Base-by-base conservation (phyloP, 1,140 invertebrate genomes). In the Polypedilum pembai region DNA sequence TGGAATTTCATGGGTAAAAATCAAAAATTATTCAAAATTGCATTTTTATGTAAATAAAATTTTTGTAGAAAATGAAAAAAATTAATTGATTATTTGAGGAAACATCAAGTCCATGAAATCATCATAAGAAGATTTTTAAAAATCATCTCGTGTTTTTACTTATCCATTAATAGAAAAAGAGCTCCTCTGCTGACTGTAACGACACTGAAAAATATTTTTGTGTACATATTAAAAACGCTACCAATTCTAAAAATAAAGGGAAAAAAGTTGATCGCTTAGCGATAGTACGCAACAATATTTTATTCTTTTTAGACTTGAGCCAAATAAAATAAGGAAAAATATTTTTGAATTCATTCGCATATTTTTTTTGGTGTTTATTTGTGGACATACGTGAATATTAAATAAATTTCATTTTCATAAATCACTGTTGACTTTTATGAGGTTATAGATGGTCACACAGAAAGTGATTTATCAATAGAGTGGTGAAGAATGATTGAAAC, bases 151-250 rank as follows among this genome's bases (percentile, higher is more conserved):
- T n/a, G n/a, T n/a, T n/a, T n/a, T n/a, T n/a, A n/a, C 5, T 45
- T 45, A 12, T 56, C 45, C 45, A 56, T 56, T 56, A 56, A 56
- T 56, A 56, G 45, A n/a, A 56, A 56, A 4, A 56, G 12, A 56
- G 45, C 8, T 56, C 15, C 15, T 12, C n/a, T 4, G 15, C 45
- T 56, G 45, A n/a, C 45, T 56, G 15, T 56, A 56, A 56, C 45
- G 45, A 56, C 45, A 56, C 45, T 56, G 45, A n/a, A 56, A 56
- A 56, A 56, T n/a, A 56, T 56, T 56, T 56, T 56, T 56, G 8
- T 1, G 24, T 33, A 33, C 24, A 33, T 33, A 33, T 33, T 33
- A 33, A 56, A 56, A 56, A 56, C n/a, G 24, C 24, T 33, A 33
- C n/a, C 45, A 56, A 56, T 33, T 56, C 45, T 56, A 56, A 56